Evolutionary conservation across 2,888 invertebrate genomes (phyloP).

Genomic region (Venusia cambrica): DNA sequence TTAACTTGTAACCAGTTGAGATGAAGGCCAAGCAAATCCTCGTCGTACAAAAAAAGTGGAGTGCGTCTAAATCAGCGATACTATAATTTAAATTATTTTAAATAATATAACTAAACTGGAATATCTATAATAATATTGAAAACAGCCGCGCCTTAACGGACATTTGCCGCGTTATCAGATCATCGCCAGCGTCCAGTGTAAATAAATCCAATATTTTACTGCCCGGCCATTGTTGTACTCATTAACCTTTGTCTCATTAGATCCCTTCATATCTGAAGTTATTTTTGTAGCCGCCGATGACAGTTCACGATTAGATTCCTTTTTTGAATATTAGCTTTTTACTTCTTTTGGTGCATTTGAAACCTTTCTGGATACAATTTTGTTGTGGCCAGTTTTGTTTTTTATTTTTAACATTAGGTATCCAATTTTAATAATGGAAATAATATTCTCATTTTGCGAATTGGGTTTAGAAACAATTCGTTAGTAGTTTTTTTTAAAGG

Average conservation of each 20-base stretch:
- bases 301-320: conserved; percentile 65
- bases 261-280: conserved; percentile 68
- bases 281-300: conserved; percentile 64
- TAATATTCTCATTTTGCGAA: background rate
- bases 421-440: background rate
- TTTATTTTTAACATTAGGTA: conserved; percentile 5
- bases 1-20: too few relatives aligned
- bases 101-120: too few relatives aligned
- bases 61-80: too few relatives aligned
- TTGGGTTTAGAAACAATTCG: too few relatives aligned
- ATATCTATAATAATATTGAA: too few relatives aligned
- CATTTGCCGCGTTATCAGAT: conserved; percentile 68
- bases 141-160: conserved; percentile 55
- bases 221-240: conserved; percentile 73
- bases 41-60: too few relatives aligned
- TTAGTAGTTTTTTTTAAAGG: too few relatives aligned
- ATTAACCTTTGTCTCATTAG: conserved; percentile 81
- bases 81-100: too few relatives aligned
- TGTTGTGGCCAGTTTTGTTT: conserved; percentile 19
- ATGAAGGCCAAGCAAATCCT: too few relatives aligned
- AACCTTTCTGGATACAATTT: conserved; percentile 38
- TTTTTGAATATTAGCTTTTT: conserved; percentile 40
- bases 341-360: conserved; percentile 32
- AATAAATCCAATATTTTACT: conserved; percentile 78
- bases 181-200: conserved; percentile 59